A percentile compares a stretch with the other conserved stretches of the same genome.
Evolutionary conservation across 2,797 vertebrate species (phyloP).

Genomic region (Notolepis coatsorum): DNA sequence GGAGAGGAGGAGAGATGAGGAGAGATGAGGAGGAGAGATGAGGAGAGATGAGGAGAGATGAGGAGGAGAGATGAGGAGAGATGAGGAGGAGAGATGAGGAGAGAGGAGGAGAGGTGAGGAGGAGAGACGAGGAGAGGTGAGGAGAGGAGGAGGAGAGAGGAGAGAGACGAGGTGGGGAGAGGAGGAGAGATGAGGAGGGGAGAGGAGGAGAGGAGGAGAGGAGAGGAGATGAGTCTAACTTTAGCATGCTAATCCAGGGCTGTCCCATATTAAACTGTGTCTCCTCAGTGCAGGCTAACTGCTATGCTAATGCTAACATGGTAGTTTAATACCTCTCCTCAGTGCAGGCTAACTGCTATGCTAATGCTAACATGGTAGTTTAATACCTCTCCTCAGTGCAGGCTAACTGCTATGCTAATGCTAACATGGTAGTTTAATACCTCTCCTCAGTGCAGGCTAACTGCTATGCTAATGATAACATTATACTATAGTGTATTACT

Average conservation of each 20-base stretch:
- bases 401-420: not conserved
- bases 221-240: constrained; percentile 42
- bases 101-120: no score
- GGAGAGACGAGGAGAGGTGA: not conserved
- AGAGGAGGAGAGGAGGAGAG: constrained; percentile 3
- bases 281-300: constrained; percentile 46
- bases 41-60: no score
- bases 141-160: not conserved
- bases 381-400: not conserved
- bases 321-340: not conserved
- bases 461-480: not conserved
- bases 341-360: not conserved
- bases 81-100: no score
- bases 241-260: constrained; percentile 60
- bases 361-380: not conserved
- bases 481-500: not conserved
- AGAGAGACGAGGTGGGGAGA: not conserved
- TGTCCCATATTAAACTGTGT: constrained; percentile 56
- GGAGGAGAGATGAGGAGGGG: not conserved
- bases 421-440: not conserved
- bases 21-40: no score
- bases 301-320: constrained; percentile 27
- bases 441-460: not conserved
- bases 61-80: no score
- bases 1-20: not conserved